Evolutionary conservation across 2,888 invertebrate species (phyloP), one percentile per base, ranked within the genome.

Genomic region (Melikaiella ostensackeni): DNA sequence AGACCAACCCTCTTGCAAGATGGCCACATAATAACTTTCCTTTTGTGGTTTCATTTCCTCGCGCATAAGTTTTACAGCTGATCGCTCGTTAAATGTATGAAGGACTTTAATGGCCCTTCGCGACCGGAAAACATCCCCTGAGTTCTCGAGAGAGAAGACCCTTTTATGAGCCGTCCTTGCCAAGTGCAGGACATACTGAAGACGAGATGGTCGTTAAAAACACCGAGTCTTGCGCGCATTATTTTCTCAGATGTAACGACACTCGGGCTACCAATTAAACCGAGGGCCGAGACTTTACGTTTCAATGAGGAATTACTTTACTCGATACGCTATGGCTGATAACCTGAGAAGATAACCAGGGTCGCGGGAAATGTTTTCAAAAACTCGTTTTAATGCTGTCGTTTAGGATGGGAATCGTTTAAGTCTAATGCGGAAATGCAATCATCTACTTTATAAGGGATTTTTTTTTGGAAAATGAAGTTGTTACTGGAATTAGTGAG

Each of bases 31-130:
- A 82, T 80, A 77, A 77, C 77, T 80, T 79, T 70, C 82, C 80
- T 80, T 80, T 79, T 78, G 80, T 77, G 79, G 77, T 77, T 78
- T 82, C 79, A 78, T 82, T 81, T 79, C 75, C 63, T 62, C 66
- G 74, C 66, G 76, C 79, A 80, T 80, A 80, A 75, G 80, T 81
- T 82, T 78, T 80, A 80, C 80, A 75, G 81, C 81, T 80, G 76
- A 78, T 75, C 78, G 80, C 80, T 84, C 83, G 83, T 85, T 83
- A 85, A 85, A 83, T 81, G 76, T 81, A 80, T 76, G 70, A 73
- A 79, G 79, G 79, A 80, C 80, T 83, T 83, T 85, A 83, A 85
- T 81, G 83, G 80, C 75, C 75, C 82, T 79, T 74, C 79, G 76
- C 76, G 75, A 83, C 81, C 83, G 81, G 83, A 82, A 83, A 79